phyloP scores from a whole-genome alignment of 2,797 vertebrate genomes.

The Psittacula echo region DNA sequence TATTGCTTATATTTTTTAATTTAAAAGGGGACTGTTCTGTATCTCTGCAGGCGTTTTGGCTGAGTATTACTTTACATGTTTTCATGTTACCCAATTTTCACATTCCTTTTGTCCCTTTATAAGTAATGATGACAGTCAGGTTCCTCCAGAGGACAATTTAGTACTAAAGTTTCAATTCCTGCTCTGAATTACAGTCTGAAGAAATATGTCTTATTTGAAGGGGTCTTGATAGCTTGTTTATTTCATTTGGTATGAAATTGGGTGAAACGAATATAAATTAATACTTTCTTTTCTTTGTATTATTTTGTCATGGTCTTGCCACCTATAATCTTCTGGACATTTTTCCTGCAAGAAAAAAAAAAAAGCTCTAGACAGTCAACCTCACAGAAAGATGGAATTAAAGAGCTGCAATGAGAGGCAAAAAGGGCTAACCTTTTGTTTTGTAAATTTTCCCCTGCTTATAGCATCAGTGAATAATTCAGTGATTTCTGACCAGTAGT shows the following conservation, averaged over 20 bases:
- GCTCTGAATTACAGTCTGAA: background rate
- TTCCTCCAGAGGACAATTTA: background rate
- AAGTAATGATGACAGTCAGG: background rate
- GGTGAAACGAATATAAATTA: background rate
- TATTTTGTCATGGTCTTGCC: background rate
- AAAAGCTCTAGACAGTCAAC: background rate
- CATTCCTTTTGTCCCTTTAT: background rate
- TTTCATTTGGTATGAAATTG: background rate
- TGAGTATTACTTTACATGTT: background rate
- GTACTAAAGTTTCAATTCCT: background rate
- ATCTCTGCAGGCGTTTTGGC: background rate
- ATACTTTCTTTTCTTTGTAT: background rate
- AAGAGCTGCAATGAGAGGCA: background rate
- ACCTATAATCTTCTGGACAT: background rate
- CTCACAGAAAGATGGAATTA: background rate
- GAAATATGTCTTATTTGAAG: background rate
- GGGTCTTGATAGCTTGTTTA: background rate
- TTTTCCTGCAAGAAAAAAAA: slow-evolving; percentile 11
- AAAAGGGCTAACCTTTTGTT: background rate
- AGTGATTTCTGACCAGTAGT: background rate
- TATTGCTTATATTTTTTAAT: background rate
- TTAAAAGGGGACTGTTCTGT: background rate
- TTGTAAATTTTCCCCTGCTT: background rate
- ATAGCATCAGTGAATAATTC: background rate
- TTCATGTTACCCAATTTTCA: background rate